A percentile compares a stretch with the other conserved stretches of the same genome.
phyloP scores from a whole-genome alignment of 2,888 invertebrate species.

The Chaitophorus viminalis region DNA sequence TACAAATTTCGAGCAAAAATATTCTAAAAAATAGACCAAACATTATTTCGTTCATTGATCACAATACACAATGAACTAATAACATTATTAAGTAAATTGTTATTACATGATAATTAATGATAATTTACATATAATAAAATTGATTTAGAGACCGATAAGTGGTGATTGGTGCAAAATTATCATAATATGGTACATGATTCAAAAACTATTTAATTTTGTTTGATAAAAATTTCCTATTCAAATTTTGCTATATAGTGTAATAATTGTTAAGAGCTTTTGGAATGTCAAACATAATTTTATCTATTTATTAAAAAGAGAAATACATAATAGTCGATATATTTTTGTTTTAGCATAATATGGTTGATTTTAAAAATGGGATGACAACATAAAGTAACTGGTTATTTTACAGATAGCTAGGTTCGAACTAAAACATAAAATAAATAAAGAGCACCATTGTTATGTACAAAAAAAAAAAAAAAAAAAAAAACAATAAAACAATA shows the following conservation, averaged over 20 bases:
- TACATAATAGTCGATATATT: neutral
- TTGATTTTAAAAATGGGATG: constrained; percentile 7
- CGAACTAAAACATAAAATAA: constrained; percentile 17
- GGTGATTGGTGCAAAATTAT: neutral
- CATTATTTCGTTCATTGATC: neutral
- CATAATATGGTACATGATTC: neutral
- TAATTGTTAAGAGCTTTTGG: constrained; percentile 39
- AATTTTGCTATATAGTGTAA: constrained; percentile 1
- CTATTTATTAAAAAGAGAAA: constrained; percentile 52
- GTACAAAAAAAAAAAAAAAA: constrained; percentile 21
- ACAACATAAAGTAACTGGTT: neutral
- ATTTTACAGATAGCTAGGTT: neutral
- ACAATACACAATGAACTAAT: constrained; percentile 31
- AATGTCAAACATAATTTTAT: constrained; percentile 33
- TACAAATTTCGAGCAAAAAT: constrained; percentile 35
- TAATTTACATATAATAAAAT: neutral
- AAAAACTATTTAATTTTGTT: neutral
- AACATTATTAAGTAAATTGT: neutral
- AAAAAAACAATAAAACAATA: constrained; percentile 26
- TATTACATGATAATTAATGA: neutral
- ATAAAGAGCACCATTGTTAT: constrained; percentile 32
- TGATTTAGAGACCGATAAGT: neutral
- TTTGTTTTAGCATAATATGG: neutral
- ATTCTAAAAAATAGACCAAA: constrained; percentile 29
- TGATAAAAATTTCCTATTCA: neutral